These are phyloP conservation scores for Teleopsis dalmanni DNA, from an alignment of 1,140 invertebrate genomes.

Conservation along the genomic window DNA sequence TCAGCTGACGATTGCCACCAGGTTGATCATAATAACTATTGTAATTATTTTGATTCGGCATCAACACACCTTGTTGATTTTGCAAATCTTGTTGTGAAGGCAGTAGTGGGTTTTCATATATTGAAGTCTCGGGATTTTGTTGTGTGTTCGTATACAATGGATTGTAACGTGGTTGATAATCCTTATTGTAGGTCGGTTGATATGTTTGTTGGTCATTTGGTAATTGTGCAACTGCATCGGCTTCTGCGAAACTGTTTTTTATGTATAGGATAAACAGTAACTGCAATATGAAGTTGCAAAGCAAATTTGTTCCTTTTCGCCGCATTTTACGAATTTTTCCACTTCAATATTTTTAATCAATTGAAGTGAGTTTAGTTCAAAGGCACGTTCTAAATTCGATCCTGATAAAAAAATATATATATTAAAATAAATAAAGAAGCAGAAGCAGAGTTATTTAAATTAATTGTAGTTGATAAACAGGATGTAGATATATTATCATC, in stretches of 20 bases:
- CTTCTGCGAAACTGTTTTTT: background rate
- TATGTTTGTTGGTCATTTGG: constrained; percentile 26
- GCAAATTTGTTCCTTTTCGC: too few species aligned
- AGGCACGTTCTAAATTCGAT: too few species aligned
- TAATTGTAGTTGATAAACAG: too few species aligned
- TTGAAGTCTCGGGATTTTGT: constrained; percentile 14
- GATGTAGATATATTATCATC: too few species aligned
- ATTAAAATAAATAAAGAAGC: too few species aligned
- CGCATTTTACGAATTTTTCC: too few species aligned
- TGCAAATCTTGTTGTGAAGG: constrained; percentile 21
- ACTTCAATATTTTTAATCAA: too few species aligned
- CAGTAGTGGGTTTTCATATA: constrained; percentile 31
- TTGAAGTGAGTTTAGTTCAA: too few species aligned
- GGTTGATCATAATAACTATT: constrained; percentile 12
- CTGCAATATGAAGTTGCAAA: background rate
- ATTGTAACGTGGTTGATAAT: constrained; percentile 36
- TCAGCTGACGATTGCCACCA: constrained; percentile 15
- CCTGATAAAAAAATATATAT: too few species aligned
- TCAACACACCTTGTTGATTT: constrained; percentile 10
- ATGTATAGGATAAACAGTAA: background rate
- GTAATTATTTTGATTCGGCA: constrained; percentile 20
- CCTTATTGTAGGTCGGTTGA: constrained; percentile 36
- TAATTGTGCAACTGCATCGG: constrained; percentile 18
- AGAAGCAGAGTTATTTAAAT: too few species aligned
- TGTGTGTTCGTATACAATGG: constrained; percentile 31